Percentiles rank a stretch among this genome's conserved stretches.
Conservation (phyloP, 2,888 invertebrate species). For the Zhengitettix transpicula region DNA sequence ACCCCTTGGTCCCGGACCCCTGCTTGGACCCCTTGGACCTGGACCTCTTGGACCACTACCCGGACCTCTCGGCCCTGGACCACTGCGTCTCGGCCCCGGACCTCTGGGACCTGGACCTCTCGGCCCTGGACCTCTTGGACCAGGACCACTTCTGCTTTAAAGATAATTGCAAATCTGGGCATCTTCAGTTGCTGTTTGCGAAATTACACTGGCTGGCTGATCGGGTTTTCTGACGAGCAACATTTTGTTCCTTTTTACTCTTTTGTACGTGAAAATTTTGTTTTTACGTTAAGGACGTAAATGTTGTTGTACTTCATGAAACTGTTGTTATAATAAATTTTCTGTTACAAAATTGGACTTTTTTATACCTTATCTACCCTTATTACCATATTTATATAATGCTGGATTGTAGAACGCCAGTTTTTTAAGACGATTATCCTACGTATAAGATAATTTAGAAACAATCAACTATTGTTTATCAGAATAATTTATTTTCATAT, state of each 20-base stretch:
- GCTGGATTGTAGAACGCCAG: too few species aligned
- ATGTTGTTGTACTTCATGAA: too few species aligned
- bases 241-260: background rate
- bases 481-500: too few species aligned
- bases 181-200: background rate
- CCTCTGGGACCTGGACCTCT: background rate
- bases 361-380: too few species aligned
- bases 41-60: background rate
- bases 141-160: background rate
- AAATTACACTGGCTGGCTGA: background rate
- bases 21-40: background rate
- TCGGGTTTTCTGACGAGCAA: conserved; percentile 6
- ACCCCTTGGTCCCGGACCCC: background rate
- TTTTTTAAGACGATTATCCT: too few species aligned
- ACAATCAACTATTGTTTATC: too few species aligned
- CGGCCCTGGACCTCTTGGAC: background rate
- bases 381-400: too few species aligned
- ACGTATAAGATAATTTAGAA: too few species aligned
- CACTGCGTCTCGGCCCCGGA: background rate
- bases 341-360: too few species aligned
- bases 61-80: background rate
- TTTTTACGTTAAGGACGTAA: background rate
- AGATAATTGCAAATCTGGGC: background rate
- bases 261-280: background rate
- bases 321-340: too few species aligned